These are phyloP conservation scores for Glandiceps talaboti DNA, from an alignment of 53 echinoderm and acorn worm species.

Conservation along the genomic window DNA sequence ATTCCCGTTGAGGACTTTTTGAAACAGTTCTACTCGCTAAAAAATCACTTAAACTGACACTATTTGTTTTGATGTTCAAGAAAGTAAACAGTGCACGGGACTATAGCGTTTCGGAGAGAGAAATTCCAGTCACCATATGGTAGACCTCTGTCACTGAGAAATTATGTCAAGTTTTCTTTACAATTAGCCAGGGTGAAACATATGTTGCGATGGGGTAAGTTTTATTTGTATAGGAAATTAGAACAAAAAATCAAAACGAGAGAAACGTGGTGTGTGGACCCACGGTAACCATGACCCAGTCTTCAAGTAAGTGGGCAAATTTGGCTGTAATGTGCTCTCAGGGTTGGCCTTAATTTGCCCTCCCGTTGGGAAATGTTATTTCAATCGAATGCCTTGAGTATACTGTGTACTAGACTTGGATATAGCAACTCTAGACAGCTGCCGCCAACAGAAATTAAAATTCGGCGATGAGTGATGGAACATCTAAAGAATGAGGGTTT, in stretches of 20 bases:
- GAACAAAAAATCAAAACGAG: not conserved
- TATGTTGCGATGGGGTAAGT: not conserved
- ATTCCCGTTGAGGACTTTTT: no score
- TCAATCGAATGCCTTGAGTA: not conserved
- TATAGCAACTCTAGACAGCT: not conserved
- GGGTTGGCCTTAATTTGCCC: not conserved
- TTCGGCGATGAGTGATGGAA: not conserved
- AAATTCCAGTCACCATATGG: not conserved
- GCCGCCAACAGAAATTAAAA: not conserved
- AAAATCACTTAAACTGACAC: no score
- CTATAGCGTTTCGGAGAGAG: not conserved
- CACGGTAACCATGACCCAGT: not conserved
- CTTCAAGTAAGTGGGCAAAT: not conserved
- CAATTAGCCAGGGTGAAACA: not conserved
- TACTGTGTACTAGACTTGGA: not conserved
- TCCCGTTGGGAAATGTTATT: not conserved
- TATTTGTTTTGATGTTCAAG: no score
- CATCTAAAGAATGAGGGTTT: not conserved
- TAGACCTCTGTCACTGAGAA: not conserved
- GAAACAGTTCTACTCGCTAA: no score
- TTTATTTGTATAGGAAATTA: not conserved
- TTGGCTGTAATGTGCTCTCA: not conserved
- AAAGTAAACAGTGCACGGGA: no score
- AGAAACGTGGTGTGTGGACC: not conserved
- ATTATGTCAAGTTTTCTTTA: not conserved